phyloP scores from a whole-genome alignment of 2,888 invertebrate species.

The Serripes groenlandicus region DNA sequence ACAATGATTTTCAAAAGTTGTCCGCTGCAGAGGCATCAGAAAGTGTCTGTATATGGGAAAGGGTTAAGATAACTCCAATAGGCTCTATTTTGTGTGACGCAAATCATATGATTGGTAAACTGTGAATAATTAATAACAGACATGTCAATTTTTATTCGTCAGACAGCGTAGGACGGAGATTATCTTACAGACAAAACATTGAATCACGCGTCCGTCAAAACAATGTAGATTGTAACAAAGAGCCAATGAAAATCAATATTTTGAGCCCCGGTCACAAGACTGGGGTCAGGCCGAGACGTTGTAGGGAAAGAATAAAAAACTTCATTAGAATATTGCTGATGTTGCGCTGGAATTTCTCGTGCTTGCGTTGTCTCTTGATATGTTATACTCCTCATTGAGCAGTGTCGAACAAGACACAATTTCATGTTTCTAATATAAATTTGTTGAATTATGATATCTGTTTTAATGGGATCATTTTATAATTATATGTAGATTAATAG shows the following conservation, averaged over 20 bases:
- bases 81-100: no score
- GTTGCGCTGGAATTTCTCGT: slow-evolving; percentile 12
- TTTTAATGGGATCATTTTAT: no score
- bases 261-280: slow-evolving; percentile 3
- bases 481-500: no score
- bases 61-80: no score
- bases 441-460: no score
- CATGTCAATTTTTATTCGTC: slow-evolving; percentile 26
- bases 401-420: no score
- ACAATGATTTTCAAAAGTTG: no score
- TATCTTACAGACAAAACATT: slow-evolving; percentile 38
- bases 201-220: slow-evolving; percentile 24
- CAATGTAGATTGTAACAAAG: slow-evolving; percentile 24
- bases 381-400: no score
- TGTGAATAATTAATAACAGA: slow-evolving; percentile 24
- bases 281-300: slow-evolving; percentile 2
- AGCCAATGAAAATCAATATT: slow-evolving; percentile 31
- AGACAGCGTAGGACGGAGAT: slow-evolving; percentile 22
- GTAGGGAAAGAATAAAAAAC: neutral
- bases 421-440: no score
- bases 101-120: slow-evolving; percentile 29
- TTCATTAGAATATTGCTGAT: slow-evolving; percentile 24
- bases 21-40: no score
- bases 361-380: no score
- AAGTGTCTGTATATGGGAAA: no score